These are phyloP conservation scores for Pachliopta kotzebuea DNA, from an alignment of 2,888 invertebrate species.

Conservation along the genomic window DNA sequence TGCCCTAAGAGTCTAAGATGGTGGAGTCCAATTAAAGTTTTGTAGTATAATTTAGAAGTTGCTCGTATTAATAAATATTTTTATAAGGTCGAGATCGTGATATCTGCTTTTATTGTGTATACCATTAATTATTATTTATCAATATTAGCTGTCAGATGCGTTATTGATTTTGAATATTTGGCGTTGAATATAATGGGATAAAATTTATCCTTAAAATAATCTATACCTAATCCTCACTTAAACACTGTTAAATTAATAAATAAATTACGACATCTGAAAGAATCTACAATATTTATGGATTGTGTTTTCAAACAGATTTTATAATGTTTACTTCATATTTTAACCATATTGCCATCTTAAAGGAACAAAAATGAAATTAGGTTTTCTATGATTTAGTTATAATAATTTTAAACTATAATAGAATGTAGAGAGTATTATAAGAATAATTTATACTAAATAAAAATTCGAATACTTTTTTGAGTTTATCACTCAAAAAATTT, in stretches of 20 bases:
- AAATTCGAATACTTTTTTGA: too few relatives aligned
- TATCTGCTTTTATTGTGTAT: conserved; percentile 3
- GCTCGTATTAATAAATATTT: conserved; percentile 17
- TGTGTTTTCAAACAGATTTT: too few relatives aligned
- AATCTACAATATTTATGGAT: too few relatives aligned
- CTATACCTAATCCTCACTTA: background rate
- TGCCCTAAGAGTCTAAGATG: background rate
- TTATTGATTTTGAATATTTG: background rate
- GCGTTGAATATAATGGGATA: background rate
- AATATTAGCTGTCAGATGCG: conserved; percentile 9
- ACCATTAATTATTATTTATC: conserved; percentile 9
- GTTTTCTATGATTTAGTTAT: too few relatives aligned
- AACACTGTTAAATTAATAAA: background rate
- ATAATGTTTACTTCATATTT: too few relatives aligned
- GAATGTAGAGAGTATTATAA: too few relatives aligned
- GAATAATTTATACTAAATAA: too few relatives aligned
- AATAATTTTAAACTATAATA: too few relatives aligned
- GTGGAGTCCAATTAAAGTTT: background rate
- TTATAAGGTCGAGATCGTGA: conserved; percentile 22
- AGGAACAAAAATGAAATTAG: too few relatives aligned
- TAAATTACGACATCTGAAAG: too few relatives aligned
- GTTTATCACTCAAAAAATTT: too few relatives aligned
- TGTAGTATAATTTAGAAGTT: background rate
- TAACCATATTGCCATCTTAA: too few relatives aligned
- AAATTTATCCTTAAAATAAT: background rate